A percentile compares a stretch with the other conserved stretches of the same genome.
Conservation (phyloP, 92 coral and sea anemone genomes). For the Porites divaricata region DNA sequence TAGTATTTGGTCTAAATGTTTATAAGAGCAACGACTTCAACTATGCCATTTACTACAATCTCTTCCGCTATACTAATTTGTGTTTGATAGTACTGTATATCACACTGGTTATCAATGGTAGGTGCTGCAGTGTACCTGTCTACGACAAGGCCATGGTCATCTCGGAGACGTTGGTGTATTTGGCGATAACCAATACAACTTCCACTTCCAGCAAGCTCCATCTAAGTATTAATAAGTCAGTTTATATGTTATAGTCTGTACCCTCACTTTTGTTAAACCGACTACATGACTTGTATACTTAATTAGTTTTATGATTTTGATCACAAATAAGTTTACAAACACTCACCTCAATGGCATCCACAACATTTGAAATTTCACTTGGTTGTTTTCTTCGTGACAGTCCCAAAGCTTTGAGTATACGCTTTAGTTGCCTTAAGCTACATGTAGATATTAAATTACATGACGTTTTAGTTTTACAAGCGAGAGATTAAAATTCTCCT, state of each 20-base stretch:
- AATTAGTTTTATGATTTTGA: too few relatives aligned
- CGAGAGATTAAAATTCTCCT: too few relatives aligned
- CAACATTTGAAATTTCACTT: conserved; percentile 31
- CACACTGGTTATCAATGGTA: background rate
- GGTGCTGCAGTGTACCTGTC: background rate
- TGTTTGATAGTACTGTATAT: background rate
- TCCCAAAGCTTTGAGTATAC: too few relatives aligned
- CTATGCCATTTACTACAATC: background rate
- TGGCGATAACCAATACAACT: conserved; percentile 40
- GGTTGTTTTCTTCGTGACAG: conserved; percentile 28
- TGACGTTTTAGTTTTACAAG: too few relatives aligned
- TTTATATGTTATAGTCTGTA: background rate
- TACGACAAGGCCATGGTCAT: conserved; percentile 20
- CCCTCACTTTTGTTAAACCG: too few relatives aligned
- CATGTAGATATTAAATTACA: too few relatives aligned
- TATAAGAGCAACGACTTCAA: too few relatives aligned
- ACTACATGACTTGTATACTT: too few relatives aligned
- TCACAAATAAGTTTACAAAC: background rate
- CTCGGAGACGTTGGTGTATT: conserved; percentile 33
- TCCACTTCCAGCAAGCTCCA: conserved; percentile 32
- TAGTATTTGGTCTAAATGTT: too few relatives aligned
- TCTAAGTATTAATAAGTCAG: conserved; percentile 2
- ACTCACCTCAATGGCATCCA: conserved; percentile 24
- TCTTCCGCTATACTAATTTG: background rate
- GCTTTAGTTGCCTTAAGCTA: too few relatives aligned